phyloP scores from a whole-genome alignment of 2,113 vertebrate species.

The Noctilio leporinus region DNA sequence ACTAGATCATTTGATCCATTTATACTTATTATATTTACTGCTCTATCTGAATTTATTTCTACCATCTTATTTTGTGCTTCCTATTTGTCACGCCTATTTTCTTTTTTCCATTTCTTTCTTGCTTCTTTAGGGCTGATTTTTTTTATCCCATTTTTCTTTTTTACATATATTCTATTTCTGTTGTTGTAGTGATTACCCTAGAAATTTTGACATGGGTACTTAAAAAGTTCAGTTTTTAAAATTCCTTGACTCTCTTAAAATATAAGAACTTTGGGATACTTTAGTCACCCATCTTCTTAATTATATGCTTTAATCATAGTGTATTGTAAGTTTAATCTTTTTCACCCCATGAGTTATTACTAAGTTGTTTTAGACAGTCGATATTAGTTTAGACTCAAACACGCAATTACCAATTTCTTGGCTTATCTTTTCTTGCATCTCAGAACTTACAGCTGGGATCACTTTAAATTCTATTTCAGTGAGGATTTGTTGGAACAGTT shows the following conservation, averaged over 20 bases:
- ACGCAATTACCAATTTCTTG: not conserved
- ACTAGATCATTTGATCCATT: conserved; percentile 42
- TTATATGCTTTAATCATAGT: not conserved
- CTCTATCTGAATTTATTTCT: not conserved
- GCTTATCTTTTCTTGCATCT: not conserved
- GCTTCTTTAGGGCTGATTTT: not conserved
- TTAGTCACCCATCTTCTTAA: not conserved
- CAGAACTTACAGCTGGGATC: not conserved
- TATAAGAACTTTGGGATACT: not conserved
- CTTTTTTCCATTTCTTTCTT: not conserved
- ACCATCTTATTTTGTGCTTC: not conserved
- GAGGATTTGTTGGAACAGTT: not conserved
- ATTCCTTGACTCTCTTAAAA: not conserved
- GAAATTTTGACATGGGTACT: not conserved
- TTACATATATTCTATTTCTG: not conserved
- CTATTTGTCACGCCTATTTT: not conserved
- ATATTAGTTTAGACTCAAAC: not conserved
- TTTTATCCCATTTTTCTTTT: not conserved
- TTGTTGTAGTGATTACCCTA: not conserved
- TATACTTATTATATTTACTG: conserved; percentile 46
- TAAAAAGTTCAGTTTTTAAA: not conserved
- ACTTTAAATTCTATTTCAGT: not conserved
- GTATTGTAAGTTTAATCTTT: not conserved
- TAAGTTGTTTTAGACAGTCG: not conserved
- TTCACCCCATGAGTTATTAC: not conserved